A percentile compares a stretch with the other conserved stretches of the same genome.
These are phyloP conservation scores for Eristalinus aeneus DNA, from an alignment of 2,888 invertebrate species.

Conservation along the genomic window DNA sequence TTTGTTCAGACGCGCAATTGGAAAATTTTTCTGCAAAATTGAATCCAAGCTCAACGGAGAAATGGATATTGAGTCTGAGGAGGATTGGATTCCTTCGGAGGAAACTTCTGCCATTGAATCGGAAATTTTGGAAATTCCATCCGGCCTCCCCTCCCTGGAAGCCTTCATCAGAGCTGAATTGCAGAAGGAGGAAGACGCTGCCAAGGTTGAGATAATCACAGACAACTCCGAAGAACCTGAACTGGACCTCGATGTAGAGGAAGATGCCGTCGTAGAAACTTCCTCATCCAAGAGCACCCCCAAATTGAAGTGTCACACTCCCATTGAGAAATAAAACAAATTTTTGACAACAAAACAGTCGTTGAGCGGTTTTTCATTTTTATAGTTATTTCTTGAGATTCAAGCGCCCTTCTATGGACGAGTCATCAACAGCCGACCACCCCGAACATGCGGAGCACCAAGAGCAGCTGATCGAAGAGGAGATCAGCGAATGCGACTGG, in stretches of 20 bases:
- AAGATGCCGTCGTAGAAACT: neutral
- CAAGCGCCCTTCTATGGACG: neutral
- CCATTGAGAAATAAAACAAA: neutral
- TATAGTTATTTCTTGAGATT: neutral
- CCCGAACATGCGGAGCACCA: neutral
- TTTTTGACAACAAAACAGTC: neutral
- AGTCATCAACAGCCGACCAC: neutral
- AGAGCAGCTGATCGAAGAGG: neutral
- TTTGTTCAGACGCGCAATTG: neutral
- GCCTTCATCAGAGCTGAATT: slow-evolving; percentile 29
- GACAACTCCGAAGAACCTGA: neutral
- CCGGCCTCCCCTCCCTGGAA: slow-evolving; percentile 43
- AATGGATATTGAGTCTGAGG: neutral
- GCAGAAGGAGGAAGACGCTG: neutral
- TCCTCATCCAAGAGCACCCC: neutral
- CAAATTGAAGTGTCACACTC: neutral
- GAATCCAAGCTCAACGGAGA: neutral
- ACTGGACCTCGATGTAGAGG: neutral
- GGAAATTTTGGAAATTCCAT: slow-evolving; percentile 17
- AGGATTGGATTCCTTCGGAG: neutral
- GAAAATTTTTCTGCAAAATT: neutral
- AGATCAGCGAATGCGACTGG: slow-evolving; percentile 30
- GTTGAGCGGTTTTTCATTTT: neutral
- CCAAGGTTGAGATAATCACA: neutral
- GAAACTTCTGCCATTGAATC: neutral